Evolutionary conservation across 2,113 vertebrate species (phyloP).

Genomic region (Stegostoma tigrinum): DNA sequence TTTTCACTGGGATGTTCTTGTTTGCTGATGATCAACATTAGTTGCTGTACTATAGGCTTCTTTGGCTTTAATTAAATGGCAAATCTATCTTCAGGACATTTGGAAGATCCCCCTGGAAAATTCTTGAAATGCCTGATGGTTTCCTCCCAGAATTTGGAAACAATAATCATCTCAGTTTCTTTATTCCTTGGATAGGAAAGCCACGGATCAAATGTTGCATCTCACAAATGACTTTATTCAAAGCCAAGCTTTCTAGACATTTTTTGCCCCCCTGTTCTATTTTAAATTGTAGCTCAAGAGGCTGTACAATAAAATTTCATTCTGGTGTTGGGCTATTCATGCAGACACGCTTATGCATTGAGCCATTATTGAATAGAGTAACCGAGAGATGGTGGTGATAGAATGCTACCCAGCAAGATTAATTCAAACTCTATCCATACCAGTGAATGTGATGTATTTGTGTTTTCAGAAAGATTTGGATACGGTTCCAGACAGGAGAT

Average conservation of each 20-base stretch:
- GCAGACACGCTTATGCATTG: not conserved
- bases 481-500: too few species aligned
- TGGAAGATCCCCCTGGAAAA: not conserved
- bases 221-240: not conserved
- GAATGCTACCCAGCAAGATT: not conserved
- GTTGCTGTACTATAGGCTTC: too few species aligned
- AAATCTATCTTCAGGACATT: not conserved
- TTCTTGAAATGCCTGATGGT: not conserved
- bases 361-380: not conserved
- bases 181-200: too few species aligned
- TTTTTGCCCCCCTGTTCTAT: not conserved
- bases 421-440: not conserved
- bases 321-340: not conserved
- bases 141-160: not conserved
- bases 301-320: not conserved
- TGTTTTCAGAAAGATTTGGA: too few species aligned
- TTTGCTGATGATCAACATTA: too few species aligned
- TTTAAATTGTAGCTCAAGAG: not conserved
- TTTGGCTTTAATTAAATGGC: not conserved
- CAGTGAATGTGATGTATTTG: too few species aligned
- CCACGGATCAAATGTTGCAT: not conserved
- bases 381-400: not conserved
- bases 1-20: too few species aligned
- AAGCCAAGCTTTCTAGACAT: not conserved
- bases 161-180: not conserved